A percentile compares a stretch with the other conserved stretches of the same genome.
phyloP scores from a whole-genome alignment of 2,113 vertebrate species.

The Kryptolebias marmoratus region DNA sequence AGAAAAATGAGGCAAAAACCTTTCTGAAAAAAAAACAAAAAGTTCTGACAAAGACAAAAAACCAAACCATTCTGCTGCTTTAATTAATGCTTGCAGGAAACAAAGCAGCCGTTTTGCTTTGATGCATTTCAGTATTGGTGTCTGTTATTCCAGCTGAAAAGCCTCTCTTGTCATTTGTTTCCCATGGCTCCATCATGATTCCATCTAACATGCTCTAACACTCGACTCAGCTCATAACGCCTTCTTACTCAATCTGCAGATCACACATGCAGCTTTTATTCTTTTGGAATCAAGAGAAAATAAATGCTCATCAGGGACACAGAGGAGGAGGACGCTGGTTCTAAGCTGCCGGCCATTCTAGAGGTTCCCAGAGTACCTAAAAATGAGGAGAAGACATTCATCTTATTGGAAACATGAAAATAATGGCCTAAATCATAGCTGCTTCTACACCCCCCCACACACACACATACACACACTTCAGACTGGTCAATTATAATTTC shows the following conservation, averaged over 20 bases:
- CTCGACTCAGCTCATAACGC: slow-evolving; percentile 29
- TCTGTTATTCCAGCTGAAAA: slow-evolving; percentile 64
- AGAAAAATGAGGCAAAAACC: slow-evolving; percentile 67
- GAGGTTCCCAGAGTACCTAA: not conserved
- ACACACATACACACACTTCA: not conserved
- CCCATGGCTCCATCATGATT: slow-evolving; percentile 59
- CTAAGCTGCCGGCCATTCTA: not conserved
- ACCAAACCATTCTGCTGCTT: slow-evolving; percentile 41
- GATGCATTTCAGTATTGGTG: slow-evolving; percentile 66
- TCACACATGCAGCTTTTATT: not conserved
- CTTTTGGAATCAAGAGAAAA: slow-evolving; percentile 1
- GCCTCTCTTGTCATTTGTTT: slow-evolving; percentile 30
- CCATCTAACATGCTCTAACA: slow-evolving; percentile 39
- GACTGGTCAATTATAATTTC: not conserved
- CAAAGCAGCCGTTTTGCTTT: slow-evolving; percentile 81
- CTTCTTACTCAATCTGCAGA: slow-evolving; percentile 8
- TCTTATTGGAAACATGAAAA: not conserved
- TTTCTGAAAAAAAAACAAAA: slow-evolving; percentile 47
- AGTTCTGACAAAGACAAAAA: slow-evolving; percentile 1
- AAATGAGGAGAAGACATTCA: not conserved
- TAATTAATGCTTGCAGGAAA: slow-evolving; percentile 77
- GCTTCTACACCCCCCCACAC: not conserved
- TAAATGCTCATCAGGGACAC: not conserved
- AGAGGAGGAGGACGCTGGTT: not conserved
- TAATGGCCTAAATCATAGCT: not conserved